Evolutionary conservation across 2,888 invertebrate genomes (phyloP).

Genomic region (Euzophera pinguis): DNA sequence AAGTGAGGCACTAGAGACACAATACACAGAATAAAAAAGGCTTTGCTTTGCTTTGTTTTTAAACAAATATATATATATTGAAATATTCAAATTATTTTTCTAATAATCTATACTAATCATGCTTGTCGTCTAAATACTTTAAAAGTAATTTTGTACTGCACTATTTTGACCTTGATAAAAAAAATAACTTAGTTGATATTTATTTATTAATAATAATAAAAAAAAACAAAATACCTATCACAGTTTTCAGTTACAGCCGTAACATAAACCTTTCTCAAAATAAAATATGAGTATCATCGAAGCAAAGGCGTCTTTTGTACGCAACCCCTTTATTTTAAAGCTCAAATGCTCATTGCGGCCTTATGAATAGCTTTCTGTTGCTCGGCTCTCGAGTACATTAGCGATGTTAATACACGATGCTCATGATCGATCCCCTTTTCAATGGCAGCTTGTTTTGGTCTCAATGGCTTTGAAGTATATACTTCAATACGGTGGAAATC

Average conservation of each 20-base stretch:
- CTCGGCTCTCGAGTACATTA: conserved; percentile 57
- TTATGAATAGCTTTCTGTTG: conserved; percentile 54
- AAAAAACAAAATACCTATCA: too few species aligned
- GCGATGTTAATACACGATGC: conserved; percentile 66
- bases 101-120: too few species aligned
- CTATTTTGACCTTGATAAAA: too few species aligned
- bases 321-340: conserved; percentile 40
- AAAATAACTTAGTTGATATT: too few species aligned
- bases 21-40: too few species aligned
- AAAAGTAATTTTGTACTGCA: too few species aligned
- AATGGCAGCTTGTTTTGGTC: conserved; percentile 34
- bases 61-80: too few species aligned
- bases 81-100: too few species aligned
- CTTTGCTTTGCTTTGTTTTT: too few species aligned
- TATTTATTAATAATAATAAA: too few species aligned
- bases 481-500: conserved; percentile 27
- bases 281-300: conserved; percentile 18
- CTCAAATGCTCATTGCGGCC: conserved; percentile 44
- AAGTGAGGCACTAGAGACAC: too few species aligned
- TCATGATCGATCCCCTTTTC: conserved; percentile 58
- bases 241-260: conserved; percentile 1
- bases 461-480: conserved; percentile 23
- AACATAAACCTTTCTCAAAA: conserved; percentile 22
- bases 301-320: conserved; percentile 21
- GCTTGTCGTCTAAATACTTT: too few species aligned